A percentile compares a stretch with the other conserved stretches of the same genome.
Evolutionary conservation across 1,140 invertebrate genomes (phyloP).

Genomic region (Papilio polytes): DNA sequence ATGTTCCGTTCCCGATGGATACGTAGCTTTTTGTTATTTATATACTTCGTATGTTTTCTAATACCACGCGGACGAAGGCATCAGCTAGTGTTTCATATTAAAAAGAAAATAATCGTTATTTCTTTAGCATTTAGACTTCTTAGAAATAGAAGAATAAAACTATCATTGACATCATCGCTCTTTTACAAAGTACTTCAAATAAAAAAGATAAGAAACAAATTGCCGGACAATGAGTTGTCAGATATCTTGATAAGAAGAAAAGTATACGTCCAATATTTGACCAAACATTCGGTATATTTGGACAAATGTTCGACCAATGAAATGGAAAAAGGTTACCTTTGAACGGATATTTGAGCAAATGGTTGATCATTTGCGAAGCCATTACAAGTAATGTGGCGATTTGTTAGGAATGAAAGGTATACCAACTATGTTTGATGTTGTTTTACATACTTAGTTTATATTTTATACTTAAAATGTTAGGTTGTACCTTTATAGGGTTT

Average conservation of each 20-base stretch:
- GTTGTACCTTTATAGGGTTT: too few relatives aligned
- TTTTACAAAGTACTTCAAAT: neutral
- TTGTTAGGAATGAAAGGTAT: neutral
- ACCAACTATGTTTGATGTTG: too few relatives aligned
- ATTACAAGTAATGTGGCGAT: neutral
- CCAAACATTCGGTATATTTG: neutral
- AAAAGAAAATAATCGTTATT: too few relatives aligned
- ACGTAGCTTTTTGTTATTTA: too few relatives aligned
- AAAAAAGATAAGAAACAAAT: constrained; percentile 2
- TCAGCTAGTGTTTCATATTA: too few relatives aligned
- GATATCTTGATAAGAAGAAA: neutral
- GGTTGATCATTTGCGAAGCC: neutral
- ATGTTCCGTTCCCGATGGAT: too few relatives aligned
- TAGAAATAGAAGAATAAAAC: neutral
- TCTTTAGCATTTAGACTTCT: neutral
- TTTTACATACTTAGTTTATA: too few relatives aligned
- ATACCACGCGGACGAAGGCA: too few relatives aligned
- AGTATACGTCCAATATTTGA: neutral
- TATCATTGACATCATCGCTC: neutral
- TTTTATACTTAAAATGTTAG: too few relatives aligned
- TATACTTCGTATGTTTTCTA: too few relatives aligned
- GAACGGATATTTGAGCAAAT: neutral
- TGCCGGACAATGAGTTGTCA: neutral
- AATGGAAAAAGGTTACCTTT: neutral
- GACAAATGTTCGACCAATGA: neutral